Percentiles rank a stretch among this genome's conserved stretches.
Conservation (phyloP, 2,888 invertebrate species). For the Pachliopta kotzebuea region DNA sequence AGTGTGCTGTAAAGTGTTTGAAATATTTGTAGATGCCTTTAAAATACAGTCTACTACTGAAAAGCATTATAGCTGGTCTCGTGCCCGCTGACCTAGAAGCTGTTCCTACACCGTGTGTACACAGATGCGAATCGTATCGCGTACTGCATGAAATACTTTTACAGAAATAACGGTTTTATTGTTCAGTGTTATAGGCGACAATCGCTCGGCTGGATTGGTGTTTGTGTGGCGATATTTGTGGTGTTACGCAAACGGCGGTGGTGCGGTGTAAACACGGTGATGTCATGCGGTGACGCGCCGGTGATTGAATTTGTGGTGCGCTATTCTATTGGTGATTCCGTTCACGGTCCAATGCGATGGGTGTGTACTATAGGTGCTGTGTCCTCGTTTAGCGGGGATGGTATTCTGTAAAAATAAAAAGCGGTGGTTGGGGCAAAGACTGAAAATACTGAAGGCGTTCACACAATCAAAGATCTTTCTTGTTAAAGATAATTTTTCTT, state of each 20-base stretch:
- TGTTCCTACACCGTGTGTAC: conserved; percentile 46
- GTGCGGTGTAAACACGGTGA: conserved; percentile 54
- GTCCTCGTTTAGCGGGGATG: neutral
- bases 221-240: conserved; percentile 26
- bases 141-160: neutral
- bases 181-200: conserved; percentile 9
- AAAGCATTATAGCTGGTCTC: conserved; percentile 42
- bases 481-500: no score
- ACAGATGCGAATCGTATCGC: conserved; percentile 36
- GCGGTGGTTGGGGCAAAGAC: no score
- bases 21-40: no score
- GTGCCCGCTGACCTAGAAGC: conserved; percentile 63
- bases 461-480: no score
- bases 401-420: no score
- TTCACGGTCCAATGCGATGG: conserved; percentile 21
- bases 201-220: conserved; percentile 8
- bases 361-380: neutral
- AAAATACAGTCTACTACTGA: conserved; percentile 1
- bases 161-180: conserved; percentile 25
- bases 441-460: no score
- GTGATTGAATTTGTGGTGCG: conserved; percentile 36
- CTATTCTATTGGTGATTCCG: conserved; percentile 32
- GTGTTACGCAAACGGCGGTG: conserved; percentile 40
- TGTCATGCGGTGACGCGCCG: conserved; percentile 59
- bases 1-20: no score